Evolutionary conservation across 2,888 invertebrate species (phyloP).

Genomic region (Neelides folsomi): DNA sequence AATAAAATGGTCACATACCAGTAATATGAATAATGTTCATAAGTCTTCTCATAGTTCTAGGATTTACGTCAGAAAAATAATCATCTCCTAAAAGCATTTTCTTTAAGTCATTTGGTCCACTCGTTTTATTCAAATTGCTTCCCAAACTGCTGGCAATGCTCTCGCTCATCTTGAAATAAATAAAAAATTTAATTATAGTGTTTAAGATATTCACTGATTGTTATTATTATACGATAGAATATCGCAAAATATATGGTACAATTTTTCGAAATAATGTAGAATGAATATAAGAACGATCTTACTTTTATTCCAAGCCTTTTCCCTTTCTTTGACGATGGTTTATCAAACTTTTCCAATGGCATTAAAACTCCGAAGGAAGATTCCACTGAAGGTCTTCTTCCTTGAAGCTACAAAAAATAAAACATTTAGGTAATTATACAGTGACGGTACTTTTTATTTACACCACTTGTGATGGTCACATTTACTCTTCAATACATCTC

Average conservation of each 20-base stretch:
- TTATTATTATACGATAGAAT: no score
- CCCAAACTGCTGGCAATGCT: constrained; percentile 83
- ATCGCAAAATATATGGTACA: no score
- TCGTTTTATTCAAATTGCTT: constrained; percentile 50
- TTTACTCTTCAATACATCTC: no score
- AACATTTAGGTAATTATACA: no score
- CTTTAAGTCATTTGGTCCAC: constrained; percentile 57
- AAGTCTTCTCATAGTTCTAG: constrained; percentile 83
- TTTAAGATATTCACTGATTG: no score
- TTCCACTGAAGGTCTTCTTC: constrained; percentile 30
- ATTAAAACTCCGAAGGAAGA: constrained; percentile 29
- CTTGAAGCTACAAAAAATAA: constrained; percentile 18
- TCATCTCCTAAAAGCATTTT: constrained; percentile 88
- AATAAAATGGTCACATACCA: constrained; percentile 43
- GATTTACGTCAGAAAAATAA: constrained; percentile 98
- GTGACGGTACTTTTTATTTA: no score
- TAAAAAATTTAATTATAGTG: no score
- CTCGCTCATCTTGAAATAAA: constrained; percentile 72
- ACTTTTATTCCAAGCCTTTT: constrained; percentile 38
- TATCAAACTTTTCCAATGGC: constrained; percentile 27
- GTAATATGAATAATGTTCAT: constrained; percentile 97
- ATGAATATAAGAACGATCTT: no score
- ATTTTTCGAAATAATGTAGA: no score
- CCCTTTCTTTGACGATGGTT: constrained; percentile 51
- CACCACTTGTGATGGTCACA: no score